These are phyloP conservation scores for Pseudorasbora parva DNA, from an alignment of 2,113 vertebrate genomes.

Conservation along the genomic window DNA sequence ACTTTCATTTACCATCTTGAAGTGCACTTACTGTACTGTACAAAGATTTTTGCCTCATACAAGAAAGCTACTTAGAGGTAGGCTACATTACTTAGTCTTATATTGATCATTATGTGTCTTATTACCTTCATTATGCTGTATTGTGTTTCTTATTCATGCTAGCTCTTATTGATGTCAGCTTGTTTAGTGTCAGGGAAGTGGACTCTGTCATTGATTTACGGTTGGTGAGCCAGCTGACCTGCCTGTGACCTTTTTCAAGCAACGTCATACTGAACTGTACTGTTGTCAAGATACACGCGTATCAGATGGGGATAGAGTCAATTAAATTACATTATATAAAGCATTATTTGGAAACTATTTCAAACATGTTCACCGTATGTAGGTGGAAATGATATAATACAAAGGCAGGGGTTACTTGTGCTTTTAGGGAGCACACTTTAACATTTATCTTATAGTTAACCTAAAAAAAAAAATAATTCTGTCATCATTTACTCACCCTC, in stretches of 20 bases:
- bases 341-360: background rate
- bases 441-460: too few species aligned
- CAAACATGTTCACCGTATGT: background rate
- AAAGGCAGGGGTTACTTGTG: too few species aligned
- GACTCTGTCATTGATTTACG: slow-evolving; percentile 26
- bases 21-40: background rate
- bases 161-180: background rate
- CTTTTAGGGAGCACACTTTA: too few species aligned
- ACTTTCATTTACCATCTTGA: background rate
- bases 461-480: too few species aligned
- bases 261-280: background rate
- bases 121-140: background rate
- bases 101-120: background rate
- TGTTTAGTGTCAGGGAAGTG: slow-evolving; percentile 5
- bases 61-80: background rate
- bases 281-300: background rate
- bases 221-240: slow-evolving; percentile 3
- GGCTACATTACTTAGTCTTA: background rate
- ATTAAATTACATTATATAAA: background rate
- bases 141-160: background rate
- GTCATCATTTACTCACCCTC: too few species aligned
- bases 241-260: background rate
- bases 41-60: background rate
- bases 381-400: background rate
- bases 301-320: background rate